phyloP scores from a whole-genome alignment of 2,888 invertebrate species.

The Caenorhabditis sp. region DNA sequence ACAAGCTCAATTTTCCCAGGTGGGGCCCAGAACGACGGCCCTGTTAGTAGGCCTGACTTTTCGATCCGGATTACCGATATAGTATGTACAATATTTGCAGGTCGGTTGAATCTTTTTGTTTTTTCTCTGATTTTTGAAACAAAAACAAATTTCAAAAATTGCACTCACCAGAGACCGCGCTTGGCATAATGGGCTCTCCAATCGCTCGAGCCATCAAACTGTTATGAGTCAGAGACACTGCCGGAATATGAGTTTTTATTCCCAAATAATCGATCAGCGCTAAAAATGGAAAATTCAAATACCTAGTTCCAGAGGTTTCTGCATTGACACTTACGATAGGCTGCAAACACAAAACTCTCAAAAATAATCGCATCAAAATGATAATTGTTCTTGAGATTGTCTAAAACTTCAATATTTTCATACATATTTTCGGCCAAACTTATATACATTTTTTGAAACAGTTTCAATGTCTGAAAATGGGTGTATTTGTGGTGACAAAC shows the following conservation, averaged over 20 bases:
- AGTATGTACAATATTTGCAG: no score
- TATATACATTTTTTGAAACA: slow-evolving; percentile 12
- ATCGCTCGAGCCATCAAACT: slow-evolving; percentile 1
- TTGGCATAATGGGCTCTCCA: slow-evolving; percentile 25
- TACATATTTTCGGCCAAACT: not conserved
- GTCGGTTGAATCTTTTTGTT: no score
- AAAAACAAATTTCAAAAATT: not conserved
- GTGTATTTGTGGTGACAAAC: not conserved
- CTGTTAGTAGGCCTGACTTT: no score
- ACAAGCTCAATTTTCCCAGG: no score
- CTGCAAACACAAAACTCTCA: slow-evolving; percentile 7
- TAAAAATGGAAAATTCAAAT: not conserved
- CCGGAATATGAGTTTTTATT: slow-evolving; percentile 12
- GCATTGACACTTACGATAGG: slow-evolving; percentile 2
- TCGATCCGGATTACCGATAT: no score
- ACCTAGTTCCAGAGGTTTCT: slow-evolving; percentile 2
- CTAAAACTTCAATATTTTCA: slow-evolving; percentile 10
- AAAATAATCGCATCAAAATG: slow-evolving; percentile 23
- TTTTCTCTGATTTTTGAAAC: no score
- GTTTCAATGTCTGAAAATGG: slow-evolving; percentile 9
- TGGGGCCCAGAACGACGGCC: no score
- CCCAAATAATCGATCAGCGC: slow-evolving; percentile 18
- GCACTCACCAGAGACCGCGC: slow-evolving; percentile 8
- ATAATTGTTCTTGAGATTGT: slow-evolving; percentile 8
- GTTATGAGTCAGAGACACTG: slow-evolving; percentile 20